phyloP scores from a whole-genome alignment of 2,113 vertebrate species.

The Ameiurus melas region DNA sequence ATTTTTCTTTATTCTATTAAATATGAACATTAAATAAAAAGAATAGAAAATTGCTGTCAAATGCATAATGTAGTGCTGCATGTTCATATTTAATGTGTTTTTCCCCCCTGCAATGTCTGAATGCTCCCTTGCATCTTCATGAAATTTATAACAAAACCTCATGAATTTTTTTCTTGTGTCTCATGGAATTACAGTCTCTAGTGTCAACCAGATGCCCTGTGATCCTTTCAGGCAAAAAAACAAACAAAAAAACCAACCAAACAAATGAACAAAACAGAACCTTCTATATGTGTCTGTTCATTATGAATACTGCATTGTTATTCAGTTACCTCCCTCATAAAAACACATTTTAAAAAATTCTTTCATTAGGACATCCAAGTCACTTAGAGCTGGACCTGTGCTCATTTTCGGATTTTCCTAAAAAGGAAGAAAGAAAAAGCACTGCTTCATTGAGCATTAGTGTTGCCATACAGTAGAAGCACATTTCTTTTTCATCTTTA shows the following conservation, averaged over 20 bases:
- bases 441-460: slow-evolving; percentile 3
- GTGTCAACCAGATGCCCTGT: no score
- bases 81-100: neutral
- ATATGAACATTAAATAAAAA: neutral
- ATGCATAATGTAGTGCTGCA: neutral
- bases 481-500: slow-evolving; percentile 41
- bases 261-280: no score
- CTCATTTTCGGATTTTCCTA: no score
- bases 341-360: neutral
- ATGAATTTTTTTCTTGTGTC: neutral
- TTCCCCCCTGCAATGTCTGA: neutral
- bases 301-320: neutral
- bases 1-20: neutral
- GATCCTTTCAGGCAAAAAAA: neutral
- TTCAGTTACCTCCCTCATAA: neutral
- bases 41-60: neutral
- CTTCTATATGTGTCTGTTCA: no score
- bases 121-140: neutral
- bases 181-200: neutral
- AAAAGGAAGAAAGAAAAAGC: neutral
- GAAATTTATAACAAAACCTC: neutral
- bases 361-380: neutral
- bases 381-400: neutral
- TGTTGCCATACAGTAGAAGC: slow-evolving; percentile 1
- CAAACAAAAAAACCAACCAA: no score